A percentile compares a stretch with the other conserved stretches of the same genome.
These are phyloP conservation scores for Crotalus helleri DNA, from an alignment of 2,113 vertebrate genomes.

Conservation along the genomic window DNA sequence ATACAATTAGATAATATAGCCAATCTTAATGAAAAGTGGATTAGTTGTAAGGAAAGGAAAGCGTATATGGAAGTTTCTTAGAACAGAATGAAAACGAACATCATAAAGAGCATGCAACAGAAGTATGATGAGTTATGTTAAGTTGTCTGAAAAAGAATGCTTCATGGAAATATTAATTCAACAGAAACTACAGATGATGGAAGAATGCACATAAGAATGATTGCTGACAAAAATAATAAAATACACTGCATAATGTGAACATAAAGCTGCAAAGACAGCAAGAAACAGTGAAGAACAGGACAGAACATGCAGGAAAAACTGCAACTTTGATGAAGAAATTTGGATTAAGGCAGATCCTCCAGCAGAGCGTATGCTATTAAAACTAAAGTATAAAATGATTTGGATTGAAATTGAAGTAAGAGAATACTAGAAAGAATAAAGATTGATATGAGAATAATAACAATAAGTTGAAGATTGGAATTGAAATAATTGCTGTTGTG, in stretches of 20 bases:
- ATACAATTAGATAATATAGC: neutral
- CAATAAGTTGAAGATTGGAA: neutral
- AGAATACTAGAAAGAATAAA: neutral
- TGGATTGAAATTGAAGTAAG: neutral
- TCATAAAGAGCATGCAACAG: neutral
- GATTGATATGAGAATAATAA: neutral
- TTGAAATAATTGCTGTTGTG: neutral
- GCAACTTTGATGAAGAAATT: neutral
- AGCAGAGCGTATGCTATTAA: neutral
- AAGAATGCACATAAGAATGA: neutral
- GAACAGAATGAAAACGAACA: neutral
- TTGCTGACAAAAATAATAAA: neutral
- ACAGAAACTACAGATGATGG: neutral
- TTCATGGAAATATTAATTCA: neutral
- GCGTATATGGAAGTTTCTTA: neutral
- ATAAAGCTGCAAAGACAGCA: neutral
- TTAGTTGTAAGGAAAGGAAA: neutral
- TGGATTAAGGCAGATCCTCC: neutral
- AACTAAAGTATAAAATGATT: neutral
- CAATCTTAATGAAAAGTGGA: neutral
- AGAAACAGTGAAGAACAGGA: neutral
- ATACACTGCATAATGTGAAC: neutral
- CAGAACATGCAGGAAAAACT: neutral
- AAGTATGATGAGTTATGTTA: neutral
- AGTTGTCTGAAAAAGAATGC: neutral